Evolutionary conservation across 2,113 vertebrate species (phyloP).

Genomic region (Abramis brama): DNA sequence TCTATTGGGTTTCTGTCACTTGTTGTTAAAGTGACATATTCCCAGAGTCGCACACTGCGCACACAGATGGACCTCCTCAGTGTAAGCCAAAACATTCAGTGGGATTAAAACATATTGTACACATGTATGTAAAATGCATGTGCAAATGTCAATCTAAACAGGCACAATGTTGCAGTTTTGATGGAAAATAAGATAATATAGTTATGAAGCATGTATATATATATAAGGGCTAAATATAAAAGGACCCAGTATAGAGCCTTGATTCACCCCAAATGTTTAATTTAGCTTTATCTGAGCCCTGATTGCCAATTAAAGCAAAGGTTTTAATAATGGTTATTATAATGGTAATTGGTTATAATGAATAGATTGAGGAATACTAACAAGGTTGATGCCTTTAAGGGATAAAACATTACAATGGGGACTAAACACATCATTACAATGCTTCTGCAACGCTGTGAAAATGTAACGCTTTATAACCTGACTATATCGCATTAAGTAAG

Average conservation of each 20-base stretch:
- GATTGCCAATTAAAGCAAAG: neutral
- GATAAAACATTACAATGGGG: neutral
- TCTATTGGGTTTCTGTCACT: slow-evolving; percentile 74
- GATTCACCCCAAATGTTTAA: slow-evolving; percentile 7
- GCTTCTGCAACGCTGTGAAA: neutral
- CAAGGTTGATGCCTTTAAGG: too few relatives aligned
- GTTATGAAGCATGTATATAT: too few relatives aligned
- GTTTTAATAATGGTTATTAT: neutral
- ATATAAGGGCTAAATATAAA: neutral
- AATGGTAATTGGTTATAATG: too few relatives aligned
- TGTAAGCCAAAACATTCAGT: slow-evolving; percentile 17
- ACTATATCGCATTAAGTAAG: too few relatives aligned
- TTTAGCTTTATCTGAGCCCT: neutral
- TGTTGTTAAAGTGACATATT: slow-evolving; percentile 56
- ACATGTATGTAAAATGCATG: too few relatives aligned
- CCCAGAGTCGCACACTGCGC: neutral
- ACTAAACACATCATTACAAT: neutral
- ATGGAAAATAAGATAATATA: too few relatives aligned
- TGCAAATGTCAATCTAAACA: too few relatives aligned
- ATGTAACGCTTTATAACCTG: too few relatives aligned
- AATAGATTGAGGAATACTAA: too few relatives aligned
- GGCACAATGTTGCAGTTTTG: too few relatives aligned
- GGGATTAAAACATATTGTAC: neutral
- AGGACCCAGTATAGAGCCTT: neutral
- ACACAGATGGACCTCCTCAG: slow-evolving; percentile 15